A percentile compares a stretch with the other conserved stretches of the same genome.
Conservation (phyloP, 1,140 invertebrate species). For the Parapsyche elsis region DNA sequence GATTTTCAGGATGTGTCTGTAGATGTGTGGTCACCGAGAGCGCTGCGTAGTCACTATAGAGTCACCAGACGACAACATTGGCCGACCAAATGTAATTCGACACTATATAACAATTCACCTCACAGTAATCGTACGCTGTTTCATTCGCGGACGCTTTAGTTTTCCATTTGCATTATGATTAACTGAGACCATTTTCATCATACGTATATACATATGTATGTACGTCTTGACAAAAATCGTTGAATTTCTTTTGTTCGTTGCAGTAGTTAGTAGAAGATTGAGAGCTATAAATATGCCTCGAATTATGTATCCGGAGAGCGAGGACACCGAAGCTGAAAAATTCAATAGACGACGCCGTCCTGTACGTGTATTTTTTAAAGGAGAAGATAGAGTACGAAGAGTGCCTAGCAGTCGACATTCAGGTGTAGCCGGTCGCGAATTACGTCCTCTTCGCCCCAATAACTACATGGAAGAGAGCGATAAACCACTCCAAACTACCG, state of each 20-base stretch:
- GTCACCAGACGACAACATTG: conserved; percentile 66
- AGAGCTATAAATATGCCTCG: conserved; percentile 66
- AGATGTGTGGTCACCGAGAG: conserved; percentile 61
- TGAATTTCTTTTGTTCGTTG: neutral
- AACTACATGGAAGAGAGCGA: conserved; percentile 68
- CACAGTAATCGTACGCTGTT: neutral
- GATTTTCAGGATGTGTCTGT: conserved; percentile 49
- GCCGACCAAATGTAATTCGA: conserved; percentile 64
- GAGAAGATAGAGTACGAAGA: conserved; percentile 61
- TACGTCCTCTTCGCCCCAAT: conserved; percentile 61
- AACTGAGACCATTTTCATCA: too few relatives aligned
- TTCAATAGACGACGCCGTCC: conserved; percentile 65
- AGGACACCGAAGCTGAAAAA: conserved; percentile 65
- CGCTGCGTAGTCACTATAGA: conserved; percentile 65
- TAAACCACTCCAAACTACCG: conserved; percentile 65
- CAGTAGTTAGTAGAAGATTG: conserved; percentile 61
- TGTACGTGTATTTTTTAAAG: conserved; percentile 66
- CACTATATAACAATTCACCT: neutral
- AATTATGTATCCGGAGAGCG: conserved; percentile 66
- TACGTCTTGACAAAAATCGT: too few relatives aligned
- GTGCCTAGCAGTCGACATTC: conserved; percentile 17
- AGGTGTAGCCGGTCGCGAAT: conserved; percentile 38
- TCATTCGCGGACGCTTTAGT: too few relatives aligned
- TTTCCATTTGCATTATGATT: too few relatives aligned
- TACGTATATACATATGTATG: too few relatives aligned